A percentile compares a stretch with the other conserved stretches of the same genome.
These are phyloP conservation scores for Drosophila quasianomalipes DNA, from an alignment of 2,888 invertebrate species.

Conservation along the genomic window DNA sequence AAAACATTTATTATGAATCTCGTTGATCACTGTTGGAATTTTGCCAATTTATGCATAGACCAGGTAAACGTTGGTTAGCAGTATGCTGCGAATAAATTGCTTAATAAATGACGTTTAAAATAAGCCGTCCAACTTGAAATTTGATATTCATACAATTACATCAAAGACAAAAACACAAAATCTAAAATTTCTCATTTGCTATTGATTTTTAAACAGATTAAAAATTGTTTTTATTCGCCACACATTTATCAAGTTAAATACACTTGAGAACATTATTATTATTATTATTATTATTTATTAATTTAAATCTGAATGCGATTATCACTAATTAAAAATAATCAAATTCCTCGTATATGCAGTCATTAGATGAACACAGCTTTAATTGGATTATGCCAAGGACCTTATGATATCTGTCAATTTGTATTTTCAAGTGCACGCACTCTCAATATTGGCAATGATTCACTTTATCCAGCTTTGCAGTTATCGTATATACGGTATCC, in stretches of 20 bases:
- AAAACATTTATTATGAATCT: constrained; percentile 46
- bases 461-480: constrained; percentile 59
- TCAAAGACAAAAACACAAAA: neutral
- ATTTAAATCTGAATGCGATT: neutral
- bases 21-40: constrained; percentile 45
- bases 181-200: neutral
- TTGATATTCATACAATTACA: neutral
- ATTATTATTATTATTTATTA: neutral
- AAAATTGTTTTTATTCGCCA: neutral
- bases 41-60: constrained; percentile 50
- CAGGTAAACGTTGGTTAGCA: constrained; percentile 49
- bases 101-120: constrained; percentile 24
- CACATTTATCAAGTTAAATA: neutral
- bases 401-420: constrained; percentile 31
- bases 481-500: constrained; percentile 28
- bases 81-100: constrained; percentile 16
- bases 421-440: constrained; percentile 36
- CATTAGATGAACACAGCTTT: neutral
- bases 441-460: constrained; percentile 57
- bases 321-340: neutral
- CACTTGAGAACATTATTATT: neutral
- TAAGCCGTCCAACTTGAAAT: constrained; percentile 5
- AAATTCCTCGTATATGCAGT: neutral
- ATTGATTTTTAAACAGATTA: neutral
- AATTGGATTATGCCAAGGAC: constrained; percentile 21